phyloP scores from a whole-genome alignment of 2,113 vertebrate genomes.

The Gymnogyps californianus region DNA sequence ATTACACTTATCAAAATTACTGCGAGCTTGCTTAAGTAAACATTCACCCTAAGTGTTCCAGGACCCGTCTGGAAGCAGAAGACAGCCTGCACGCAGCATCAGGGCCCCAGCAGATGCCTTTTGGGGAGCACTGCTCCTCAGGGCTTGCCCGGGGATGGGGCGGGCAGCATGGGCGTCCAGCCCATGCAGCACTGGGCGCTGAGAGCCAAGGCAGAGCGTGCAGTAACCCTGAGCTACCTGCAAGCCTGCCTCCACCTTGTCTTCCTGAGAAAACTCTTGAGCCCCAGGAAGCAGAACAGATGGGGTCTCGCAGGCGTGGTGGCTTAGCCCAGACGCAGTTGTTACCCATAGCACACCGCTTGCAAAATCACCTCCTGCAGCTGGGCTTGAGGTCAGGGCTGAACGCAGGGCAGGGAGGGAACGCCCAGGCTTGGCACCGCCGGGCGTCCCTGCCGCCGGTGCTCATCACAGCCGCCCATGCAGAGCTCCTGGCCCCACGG shows the following conservation, averaged over 20 bases:
- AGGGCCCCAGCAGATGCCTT: too few species aligned
- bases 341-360: fast-evolving
- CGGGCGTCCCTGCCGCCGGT: neutral
- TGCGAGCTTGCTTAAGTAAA: neutral
- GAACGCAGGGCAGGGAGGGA: neutral
- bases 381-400: neutral
- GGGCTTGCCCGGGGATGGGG: neutral
- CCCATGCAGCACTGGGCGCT: neutral
- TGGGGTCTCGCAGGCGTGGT: fast-evolving
- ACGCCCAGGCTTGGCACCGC: neutral
- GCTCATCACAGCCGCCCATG: neutral
- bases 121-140: neutral
- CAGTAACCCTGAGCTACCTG: too few species aligned
- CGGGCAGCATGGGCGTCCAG: fast-evolving
- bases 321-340: fast-evolving
- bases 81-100: neutral
- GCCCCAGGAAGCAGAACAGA: neutral
- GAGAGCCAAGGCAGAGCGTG: neutral
- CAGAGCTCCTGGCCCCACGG: neutral
- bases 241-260: neutral
- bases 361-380: neutral
- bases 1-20: neutral
- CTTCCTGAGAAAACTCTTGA: neutral
- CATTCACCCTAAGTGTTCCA: neutral
- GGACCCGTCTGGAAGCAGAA: neutral